These are phyloP conservation scores for Aphidoletes aphidimyza DNA, from an alignment of 2,888 invertebrate genomes.

Conservation along the genomic window DNA sequence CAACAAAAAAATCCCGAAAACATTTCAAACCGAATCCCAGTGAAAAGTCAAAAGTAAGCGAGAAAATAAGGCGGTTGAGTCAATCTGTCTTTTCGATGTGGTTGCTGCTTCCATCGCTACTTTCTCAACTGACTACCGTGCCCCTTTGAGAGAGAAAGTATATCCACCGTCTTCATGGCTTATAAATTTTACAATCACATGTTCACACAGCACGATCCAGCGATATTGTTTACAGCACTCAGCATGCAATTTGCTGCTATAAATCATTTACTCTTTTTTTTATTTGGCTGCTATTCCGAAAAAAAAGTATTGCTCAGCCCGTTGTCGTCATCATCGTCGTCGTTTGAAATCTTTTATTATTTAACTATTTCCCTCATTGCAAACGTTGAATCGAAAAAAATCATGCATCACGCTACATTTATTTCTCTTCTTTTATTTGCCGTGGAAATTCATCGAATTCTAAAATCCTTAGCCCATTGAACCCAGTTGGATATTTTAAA, in stretches of 20 bases:
- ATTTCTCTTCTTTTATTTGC: neutral
- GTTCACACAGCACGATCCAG: constrained; percentile 33
- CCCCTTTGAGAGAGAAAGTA: too few species aligned
- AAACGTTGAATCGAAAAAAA: neutral
- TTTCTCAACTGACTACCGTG: neutral
- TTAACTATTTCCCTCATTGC: constrained; percentile 21
- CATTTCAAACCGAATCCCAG: neutral
- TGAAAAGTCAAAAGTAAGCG: neutral
- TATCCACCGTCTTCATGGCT: constrained; percentile 42
- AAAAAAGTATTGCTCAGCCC: constrained; percentile 21
- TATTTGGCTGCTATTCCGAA: too few species aligned
- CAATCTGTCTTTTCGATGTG: constrained; percentile 44
- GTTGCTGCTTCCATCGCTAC: neutral
- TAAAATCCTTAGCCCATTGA: constrained; percentile 11
- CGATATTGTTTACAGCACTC: constrained; percentile 50
- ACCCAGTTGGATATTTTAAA: neutral
- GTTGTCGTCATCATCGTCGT: neutral
- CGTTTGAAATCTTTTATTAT: neutral
- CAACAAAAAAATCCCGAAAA: neutral
- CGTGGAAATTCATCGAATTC: neutral
- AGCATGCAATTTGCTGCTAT: constrained; percentile 54
- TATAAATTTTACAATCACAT: constrained; percentile 51
- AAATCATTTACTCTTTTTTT: constrained; percentile 54
- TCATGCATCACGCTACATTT: constrained; percentile 8
- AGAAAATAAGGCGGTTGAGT: neutral